These are phyloP conservation scores for Lomographa bimaculata DNA, from an alignment of 2,888 invertebrate genomes.

Conservation along the genomic window DNA sequence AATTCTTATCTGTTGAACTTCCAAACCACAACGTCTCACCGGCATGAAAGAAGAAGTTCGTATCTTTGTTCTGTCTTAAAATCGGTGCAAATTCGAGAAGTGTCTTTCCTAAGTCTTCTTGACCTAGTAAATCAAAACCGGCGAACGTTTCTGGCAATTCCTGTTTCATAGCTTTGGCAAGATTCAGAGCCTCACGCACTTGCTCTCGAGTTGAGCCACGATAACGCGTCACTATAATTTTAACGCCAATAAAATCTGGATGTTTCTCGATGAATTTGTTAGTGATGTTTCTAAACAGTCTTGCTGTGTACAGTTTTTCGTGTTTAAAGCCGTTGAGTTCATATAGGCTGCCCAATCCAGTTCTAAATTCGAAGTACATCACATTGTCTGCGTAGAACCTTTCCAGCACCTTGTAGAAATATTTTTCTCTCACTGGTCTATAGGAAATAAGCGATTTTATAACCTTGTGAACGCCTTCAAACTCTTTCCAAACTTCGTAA, in stretches of 20 bases:
- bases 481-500: conserved; percentile 84
- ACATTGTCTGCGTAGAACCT: conserved; percentile 88
- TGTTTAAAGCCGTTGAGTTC: conserved; percentile 85
- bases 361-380: conserved; percentile 87
- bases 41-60: conserved; percentile 90
- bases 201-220: conserved; percentile 52
- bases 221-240: conserved; percentile 82
- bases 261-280: conserved; percentile 83
- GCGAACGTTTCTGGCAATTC: conserved; percentile 86
- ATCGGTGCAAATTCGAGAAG: conserved; percentile 83
- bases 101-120: conserved; percentile 88
- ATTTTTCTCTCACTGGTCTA: conserved; percentile 85
- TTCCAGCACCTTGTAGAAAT: conserved; percentile 84
- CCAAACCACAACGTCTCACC: conserved; percentile 92
- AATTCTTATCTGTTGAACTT: conserved; percentile 86
- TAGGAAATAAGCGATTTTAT: conserved; percentile 83
- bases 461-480: conserved; percentile 76
- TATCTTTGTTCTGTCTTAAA: conserved; percentile 73
- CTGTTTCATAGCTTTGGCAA: conserved; percentile 59
- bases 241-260: conserved; percentile 87
- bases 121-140: conserved; percentile 92
- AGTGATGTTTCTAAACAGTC: conserved; percentile 80
- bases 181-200: conserved; percentile 67
- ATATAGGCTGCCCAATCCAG: conserved; percentile 83
- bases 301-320: conserved; percentile 75